Evolutionary conservation across 2,797 vertebrate genomes (phyloP).

Genomic region (Chaunax sp.): DNA sequence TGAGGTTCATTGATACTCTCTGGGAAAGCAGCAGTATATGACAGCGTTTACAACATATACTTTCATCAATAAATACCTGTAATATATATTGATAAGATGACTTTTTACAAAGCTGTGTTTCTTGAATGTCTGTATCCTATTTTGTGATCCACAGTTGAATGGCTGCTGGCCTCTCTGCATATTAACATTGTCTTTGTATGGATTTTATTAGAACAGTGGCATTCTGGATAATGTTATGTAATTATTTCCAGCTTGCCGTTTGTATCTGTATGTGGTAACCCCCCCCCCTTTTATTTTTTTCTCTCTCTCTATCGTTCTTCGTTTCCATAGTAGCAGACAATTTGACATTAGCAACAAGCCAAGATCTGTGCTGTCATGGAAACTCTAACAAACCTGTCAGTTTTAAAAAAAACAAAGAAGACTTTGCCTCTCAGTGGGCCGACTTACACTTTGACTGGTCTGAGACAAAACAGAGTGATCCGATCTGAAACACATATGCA

Average conservation of each 20-base stretch:
- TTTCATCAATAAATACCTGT: too few relatives aligned
- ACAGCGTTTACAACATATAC: too few relatives aligned
- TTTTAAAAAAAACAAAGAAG: slow-evolving; percentile 50
- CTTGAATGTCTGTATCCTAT: too few relatives aligned
- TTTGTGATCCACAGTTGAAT: too few relatives aligned
- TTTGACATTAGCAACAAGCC: slow-evolving; percentile 68
- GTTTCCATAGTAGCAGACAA: slow-evolving; percentile 64
- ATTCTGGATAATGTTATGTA: background rate
- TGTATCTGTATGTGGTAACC: background rate
- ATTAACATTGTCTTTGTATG: too few relatives aligned
- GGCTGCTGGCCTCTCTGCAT: too few relatives aligned
- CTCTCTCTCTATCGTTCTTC: slow-evolving; percentile 22
- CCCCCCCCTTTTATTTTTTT: too few relatives aligned
- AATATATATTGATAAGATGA: too few relatives aligned
- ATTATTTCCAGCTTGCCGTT: background rate
- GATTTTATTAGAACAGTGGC: background rate
- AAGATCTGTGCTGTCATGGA: slow-evolving; percentile 67
- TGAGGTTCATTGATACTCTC: too few relatives aligned
- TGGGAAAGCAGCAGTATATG: too few relatives aligned
- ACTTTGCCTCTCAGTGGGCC: slow-evolving; percentile 25
- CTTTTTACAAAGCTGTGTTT: too few relatives aligned
- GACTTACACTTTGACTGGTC: background rate
- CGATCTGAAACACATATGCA: background rate
- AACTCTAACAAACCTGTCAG: slow-evolving; percentile 67
- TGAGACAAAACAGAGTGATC: slow-evolving; percentile 3